Evolutionary conservation across 2,797 vertebrate genomes (phyloP).

Genomic region (Todus mexicanus): DNA sequence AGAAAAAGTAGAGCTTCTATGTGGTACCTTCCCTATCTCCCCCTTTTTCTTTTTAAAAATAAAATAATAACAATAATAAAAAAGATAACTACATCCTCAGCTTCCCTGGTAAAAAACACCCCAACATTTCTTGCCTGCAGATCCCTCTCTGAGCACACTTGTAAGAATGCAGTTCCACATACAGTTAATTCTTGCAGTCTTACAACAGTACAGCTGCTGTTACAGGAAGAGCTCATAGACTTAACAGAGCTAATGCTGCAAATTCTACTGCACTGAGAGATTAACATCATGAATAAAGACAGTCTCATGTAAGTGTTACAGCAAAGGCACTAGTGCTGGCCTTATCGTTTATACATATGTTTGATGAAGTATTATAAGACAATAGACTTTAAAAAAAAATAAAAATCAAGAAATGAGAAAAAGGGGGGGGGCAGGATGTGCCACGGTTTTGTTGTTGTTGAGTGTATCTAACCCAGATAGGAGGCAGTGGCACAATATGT

Average conservation of each 20-base stretch:
- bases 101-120: background rate
- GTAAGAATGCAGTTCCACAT: background rate
- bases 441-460: background rate
- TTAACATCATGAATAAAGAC: background rate
- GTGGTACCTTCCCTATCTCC: background rate
- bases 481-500: background rate
- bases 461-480: background rate
- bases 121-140: background rate
- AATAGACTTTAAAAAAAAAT: background rate
- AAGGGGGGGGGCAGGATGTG: too few species aligned
- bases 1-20: background rate
- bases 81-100: background rate
- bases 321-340: background rate
- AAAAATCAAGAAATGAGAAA: background rate
- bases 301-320: background rate
- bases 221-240: constrained; percentile 23
- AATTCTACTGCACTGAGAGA: background rate
- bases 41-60: background rate
- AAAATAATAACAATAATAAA: too few species aligned
- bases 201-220: background rate
- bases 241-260: background rate
- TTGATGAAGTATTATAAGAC: background rate
- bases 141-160: background rate
- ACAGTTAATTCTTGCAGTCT: background rate
- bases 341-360: background rate